Base-by-base conservation (phyloP, 2,113 vertebrate genomes). In the Scartelaos histophorus region DNA sequence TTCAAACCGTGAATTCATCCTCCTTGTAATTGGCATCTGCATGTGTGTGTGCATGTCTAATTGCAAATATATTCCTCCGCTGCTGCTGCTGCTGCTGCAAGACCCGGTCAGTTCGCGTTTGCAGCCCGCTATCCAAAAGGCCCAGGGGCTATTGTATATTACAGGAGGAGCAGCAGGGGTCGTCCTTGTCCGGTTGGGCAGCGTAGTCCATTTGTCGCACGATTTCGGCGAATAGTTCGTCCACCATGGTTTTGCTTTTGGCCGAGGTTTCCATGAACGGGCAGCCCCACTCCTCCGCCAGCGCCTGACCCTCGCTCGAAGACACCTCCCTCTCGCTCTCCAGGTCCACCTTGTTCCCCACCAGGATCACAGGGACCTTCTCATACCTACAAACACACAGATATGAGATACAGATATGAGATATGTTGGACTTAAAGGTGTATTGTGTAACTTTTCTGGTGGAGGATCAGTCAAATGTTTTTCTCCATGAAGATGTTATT, bases 261-360 rank as follows among this genome's bases (percentile, higher is more conserved):
- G 98, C 98, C 1, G 98, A 99, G 10, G 98, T 99, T 92, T 99
- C 98, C 95, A 99, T 98, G 83, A 99, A 99, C n/a, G 98, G 98
- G 87, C 97, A 99, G 87, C 97, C 98, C 98, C 98, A 99, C 91
- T 99, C 98, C 92, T 99, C 96, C 0, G 97, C 97, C 79, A 99
- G 92, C 19, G 97, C 96, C 87, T 96, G 95, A 61, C 98, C 98
- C 88, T 99, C 97, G 12, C 85, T 95, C 38, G 95, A 92, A 0
- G 97, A 97, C 51, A 99, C 98, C 90, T 99, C 98, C 83, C 98
- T 79, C 91, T 99, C 98, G 49, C 96, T 97, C 82, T 99, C 97
- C 93, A 99, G 93, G 93, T 99, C 98, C 92, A 99, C 98, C 85
- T 99, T 99, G 91, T 99, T 99, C 71, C 98, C 98, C 74, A 99